Evolutionary conservation across 2,888 invertebrate genomes (phyloP), one percentile per base, ranked within the genome.

Genomic region (Clistopyga incitator): DNA sequence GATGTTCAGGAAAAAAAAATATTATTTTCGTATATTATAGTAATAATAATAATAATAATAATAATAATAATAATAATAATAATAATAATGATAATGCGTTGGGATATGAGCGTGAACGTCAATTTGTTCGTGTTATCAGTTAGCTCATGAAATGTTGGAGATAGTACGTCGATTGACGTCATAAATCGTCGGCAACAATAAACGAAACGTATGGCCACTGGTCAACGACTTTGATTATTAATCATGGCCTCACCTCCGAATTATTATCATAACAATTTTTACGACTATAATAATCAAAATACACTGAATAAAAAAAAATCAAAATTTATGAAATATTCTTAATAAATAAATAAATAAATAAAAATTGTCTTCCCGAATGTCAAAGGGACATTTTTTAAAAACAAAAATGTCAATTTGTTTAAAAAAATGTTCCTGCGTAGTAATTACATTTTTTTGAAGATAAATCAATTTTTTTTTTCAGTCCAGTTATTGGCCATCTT

Each of bases 41-140:
- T 15, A 29, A 29, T 29, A 29, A 29, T 29, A 4, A 29, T 29
- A 29, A 23, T 25, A 56, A 23, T 11, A 6, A 0, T 11, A 29
- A 29, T 29, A 29, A 29, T 29, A 4, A 29, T 29, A 29, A 23
- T 25, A 56, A 23, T 11, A 6, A 0, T 15, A 29, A 29, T 29
- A 29, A 29, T 29, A 4, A 29, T 29, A 29, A 23, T 25, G 25
- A 23, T 11, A 6, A 0, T 11, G 11, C 25, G 11, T 15, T 25
- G 25, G 56, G 29, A n/a, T 10, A 42, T n/a, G 18, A 34, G 15
- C 20, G 20, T 23, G 54, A 54, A 13, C 38, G 38, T 20, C 13
- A 20, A 71, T 54, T 42, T 47, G 3, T 42, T 42, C 6, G 23
- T 20, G 71, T 64, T 61, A 75, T 65, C 67, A 29, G 77, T 54